Evolutionary conservation across 2,888 invertebrate species (phyloP).

Genomic region (Sphecodes monilicornis): DNA sequence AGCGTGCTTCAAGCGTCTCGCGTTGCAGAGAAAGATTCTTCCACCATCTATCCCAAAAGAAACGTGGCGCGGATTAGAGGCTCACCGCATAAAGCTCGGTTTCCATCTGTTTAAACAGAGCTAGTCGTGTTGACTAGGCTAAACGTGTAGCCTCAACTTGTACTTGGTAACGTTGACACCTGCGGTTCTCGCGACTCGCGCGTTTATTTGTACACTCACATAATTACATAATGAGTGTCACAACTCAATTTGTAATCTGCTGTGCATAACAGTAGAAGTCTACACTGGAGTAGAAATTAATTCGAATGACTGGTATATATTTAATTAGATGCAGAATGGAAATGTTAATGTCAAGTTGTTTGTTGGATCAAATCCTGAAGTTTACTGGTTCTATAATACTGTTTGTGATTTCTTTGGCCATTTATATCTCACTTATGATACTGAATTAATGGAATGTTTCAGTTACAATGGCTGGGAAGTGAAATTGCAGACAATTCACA

Average conservation of each 20-base stretch:
- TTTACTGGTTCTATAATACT: not conserved
- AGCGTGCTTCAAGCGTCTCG: conserved; percentile 21
- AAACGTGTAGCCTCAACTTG: not conserved
- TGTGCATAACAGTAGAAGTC: not conserved
- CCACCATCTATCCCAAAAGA: conserved; percentile 4
- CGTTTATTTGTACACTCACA: not conserved
- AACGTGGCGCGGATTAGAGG: not conserved
- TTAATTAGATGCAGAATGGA: not conserved
- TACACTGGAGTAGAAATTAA: not conserved
- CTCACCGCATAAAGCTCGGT: not conserved
- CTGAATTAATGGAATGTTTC: not conserved
- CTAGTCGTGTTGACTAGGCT: not conserved
- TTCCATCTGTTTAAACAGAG: not conserved
- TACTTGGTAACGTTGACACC: not conserved
- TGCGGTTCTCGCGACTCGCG: not conserved
- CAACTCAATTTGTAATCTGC: not conserved
- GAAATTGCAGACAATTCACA: not conserved
- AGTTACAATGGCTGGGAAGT: not conserved
- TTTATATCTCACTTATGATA: not conserved
- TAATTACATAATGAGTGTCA: not conserved
- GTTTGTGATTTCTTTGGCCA: not conserved
- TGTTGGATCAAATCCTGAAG: not conserved
- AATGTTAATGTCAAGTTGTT: not conserved
- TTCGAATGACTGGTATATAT: not conserved
- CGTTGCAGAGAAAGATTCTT: not conserved